Base-by-base conservation (phyloP, 2,888 invertebrate genomes). In the Smittia sp. region DNA sequence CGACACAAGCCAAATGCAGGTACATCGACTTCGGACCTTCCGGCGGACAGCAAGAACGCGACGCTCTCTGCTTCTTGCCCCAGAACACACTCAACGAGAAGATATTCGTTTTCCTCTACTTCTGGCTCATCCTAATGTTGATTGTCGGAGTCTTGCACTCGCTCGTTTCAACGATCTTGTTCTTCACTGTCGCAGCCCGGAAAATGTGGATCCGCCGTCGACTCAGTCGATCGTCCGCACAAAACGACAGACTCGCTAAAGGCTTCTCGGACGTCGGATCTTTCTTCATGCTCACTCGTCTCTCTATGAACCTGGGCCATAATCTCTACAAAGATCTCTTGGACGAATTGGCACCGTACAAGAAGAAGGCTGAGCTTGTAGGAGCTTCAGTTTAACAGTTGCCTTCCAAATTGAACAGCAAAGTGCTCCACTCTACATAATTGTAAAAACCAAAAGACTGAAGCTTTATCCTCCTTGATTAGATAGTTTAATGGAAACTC, bases 1-100 rank as follows among this genome's bases (percentile, higher is more conserved):
- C 72, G 15, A n/a, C 32, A 7, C 62, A 38, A 22, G 72, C 72
- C 18, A 72, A 72, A 20, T 72, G 72, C n/a, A 1, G 1, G 2
- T 72, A 27, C 39, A 2, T 32, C 24, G 22, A 4, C 1, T 62
- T 39, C n/a, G 72, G 72, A n/a, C 58, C 58, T 4, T 15, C 25
- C 0, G 72, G 72, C 20, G 4, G 22, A 0, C 13, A 25, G 0
- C n/a, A 22, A 9, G 15, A 2, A 1, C 1, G 11, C 1, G 72
- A 72, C 32, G 39, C 62, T n/a, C 20, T 72, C 0, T 72, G 72
- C 39, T 25, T 62, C 22, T 3, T 72, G 13, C 72, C 72, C 4
- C 62, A 62, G 24, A 72, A 72, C 18, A 24, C 62, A 9, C n/a
- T 72, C 22, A 72, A 62, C 9, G 62, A 72, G 3, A 62, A 62